These are phyloP conservation scores for Nerophis ophidion DNA, from an alignment of 2,113 vertebrate species.

Conservation along the genomic window DNA sequence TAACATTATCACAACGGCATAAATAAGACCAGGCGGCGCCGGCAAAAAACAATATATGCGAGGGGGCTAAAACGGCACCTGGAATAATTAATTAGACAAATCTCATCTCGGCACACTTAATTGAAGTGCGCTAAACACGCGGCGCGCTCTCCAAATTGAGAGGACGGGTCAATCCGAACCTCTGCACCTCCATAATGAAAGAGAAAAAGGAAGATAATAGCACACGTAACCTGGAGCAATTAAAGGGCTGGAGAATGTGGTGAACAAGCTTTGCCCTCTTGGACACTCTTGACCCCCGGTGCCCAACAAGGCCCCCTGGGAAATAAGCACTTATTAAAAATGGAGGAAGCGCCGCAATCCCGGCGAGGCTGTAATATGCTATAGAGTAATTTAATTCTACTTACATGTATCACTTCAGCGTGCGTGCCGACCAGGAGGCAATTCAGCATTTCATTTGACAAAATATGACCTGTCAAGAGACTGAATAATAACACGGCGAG, in stretches of 20 bases:
- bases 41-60: slow-evolving; percentile 47
- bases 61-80: slow-evolving; percentile 35
- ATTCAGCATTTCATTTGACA: slow-evolving; percentile 73
- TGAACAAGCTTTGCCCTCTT: slow-evolving; percentile 74
- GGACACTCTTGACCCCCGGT: slow-evolving; percentile 71
- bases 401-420: slow-evolving; percentile 73
- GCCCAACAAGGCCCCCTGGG: slow-evolving; percentile 68
- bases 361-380: slow-evolving; percentile 69
- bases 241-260: slow-evolving; percentile 72
- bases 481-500: slow-evolving; percentile 65
- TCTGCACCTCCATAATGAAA: slow-evolving; percentile 71
- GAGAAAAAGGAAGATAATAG: slow-evolving; percentile 73
- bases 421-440: slow-evolving; percentile 58
- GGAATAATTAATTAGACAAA: slow-evolving; percentile 71
- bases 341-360: slow-evolving; percentile 70
- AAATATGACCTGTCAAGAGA: slow-evolving; percentile 73
- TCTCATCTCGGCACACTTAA: slow-evolving; percentile 66
- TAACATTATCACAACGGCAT: slow-evolving; percentile 69
- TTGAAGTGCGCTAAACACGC: slow-evolving; percentile 66
- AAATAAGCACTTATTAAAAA: slow-evolving; percentile 77
- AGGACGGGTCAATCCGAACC: slow-evolving; percentile 69
- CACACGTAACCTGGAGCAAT: slow-evolving; percentile 74
- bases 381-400: slow-evolving; percentile 75
- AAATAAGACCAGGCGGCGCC: slow-evolving; percentile 59
- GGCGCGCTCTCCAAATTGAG: slow-evolving; percentile 70